These are phyloP conservation scores for Leptinotarsa rubiginosa DNA, from an alignment of 2,888 invertebrate genomes.

Conservation along the genomic window DNA sequence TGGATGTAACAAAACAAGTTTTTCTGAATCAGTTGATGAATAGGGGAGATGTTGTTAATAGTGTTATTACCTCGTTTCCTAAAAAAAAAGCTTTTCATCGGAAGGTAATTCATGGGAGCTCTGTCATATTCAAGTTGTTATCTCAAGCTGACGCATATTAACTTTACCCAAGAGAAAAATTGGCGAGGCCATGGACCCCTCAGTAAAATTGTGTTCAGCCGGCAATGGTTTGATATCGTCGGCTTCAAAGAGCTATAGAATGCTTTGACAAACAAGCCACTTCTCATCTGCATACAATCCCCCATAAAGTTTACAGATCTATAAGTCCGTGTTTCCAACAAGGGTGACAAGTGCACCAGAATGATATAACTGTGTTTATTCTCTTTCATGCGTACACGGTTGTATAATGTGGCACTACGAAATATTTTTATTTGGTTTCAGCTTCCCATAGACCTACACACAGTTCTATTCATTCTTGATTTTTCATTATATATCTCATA, in stretches of 20 bases:
- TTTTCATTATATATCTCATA: too few relatives aligned
- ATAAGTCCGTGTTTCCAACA: conserved; percentile 36
- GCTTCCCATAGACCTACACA: too few relatives aligned
- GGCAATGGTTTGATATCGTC: conserved; percentile 21
- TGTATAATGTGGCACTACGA: not conserved
- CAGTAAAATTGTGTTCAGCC: not conserved
- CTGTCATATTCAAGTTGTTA: too few relatives aligned
- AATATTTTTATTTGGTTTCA: not conserved
- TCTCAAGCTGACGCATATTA: not conserved
- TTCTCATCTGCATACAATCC: conserved; percentile 61
- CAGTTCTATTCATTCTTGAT: too few relatives aligned
- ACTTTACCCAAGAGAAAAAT: not conserved
- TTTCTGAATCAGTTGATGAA: too few relatives aligned
- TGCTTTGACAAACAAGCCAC: conserved; percentile 59
- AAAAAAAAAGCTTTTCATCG: too few relatives aligned
- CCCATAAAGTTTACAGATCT: conserved; percentile 52
- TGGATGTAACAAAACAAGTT: too few relatives aligned
- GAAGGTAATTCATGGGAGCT: too few relatives aligned
- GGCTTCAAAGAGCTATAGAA: conserved; percentile 43
- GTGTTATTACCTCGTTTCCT: too few relatives aligned
- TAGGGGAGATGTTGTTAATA: too few relatives aligned
- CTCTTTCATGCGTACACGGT: conserved; percentile 13
- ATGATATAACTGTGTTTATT: conserved; percentile 45
- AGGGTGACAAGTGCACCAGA: conserved; percentile 41
- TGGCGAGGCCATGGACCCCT: not conserved